Evolutionary conservation across 1,140 invertebrate species (phyloP).

Genomic region (Pantala flavescens): DNA sequence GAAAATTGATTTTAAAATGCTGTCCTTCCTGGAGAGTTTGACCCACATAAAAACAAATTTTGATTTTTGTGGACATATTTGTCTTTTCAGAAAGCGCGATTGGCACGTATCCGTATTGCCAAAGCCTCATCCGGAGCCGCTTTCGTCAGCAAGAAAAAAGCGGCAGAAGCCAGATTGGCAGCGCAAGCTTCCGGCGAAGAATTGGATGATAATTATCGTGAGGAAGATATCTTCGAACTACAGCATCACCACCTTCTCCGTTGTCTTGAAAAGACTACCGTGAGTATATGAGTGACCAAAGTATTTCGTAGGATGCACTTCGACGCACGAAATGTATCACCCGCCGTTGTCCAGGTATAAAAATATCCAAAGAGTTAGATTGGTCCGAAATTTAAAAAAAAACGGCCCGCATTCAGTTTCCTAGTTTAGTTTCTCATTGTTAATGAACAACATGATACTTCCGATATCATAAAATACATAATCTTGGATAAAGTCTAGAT

Average conservation of each 20-base stretch:
- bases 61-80: background rate
- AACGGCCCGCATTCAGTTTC: no score
- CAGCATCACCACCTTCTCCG: constrained; percentile 97
- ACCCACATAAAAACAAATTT: background rate
- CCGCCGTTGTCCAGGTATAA: no score
- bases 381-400: no score
- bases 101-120: constrained; percentile 93
- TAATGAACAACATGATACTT: no score
- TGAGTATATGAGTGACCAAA: constrained; percentile 38
- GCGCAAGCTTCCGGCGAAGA: constrained; percentile 84
- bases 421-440: no score
- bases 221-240: constrained; percentile 96
- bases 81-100: constrained; percentile 86
- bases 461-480: no score
- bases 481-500: no score
- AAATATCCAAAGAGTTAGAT: no score
- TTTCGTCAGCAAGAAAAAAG: constrained; percentile 97
- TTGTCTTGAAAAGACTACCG: constrained; percentile 97
- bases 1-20: no score
- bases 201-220: constrained; percentile 74
- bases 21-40: no score
- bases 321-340: no score
- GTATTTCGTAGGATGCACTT: background rate
- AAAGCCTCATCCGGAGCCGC: constrained; percentile 98
- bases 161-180: constrained; percentile 87